Evolutionary conservation across 2,888 invertebrate genomes (phyloP).

Genomic region (Heliothis peltigera): DNA sequence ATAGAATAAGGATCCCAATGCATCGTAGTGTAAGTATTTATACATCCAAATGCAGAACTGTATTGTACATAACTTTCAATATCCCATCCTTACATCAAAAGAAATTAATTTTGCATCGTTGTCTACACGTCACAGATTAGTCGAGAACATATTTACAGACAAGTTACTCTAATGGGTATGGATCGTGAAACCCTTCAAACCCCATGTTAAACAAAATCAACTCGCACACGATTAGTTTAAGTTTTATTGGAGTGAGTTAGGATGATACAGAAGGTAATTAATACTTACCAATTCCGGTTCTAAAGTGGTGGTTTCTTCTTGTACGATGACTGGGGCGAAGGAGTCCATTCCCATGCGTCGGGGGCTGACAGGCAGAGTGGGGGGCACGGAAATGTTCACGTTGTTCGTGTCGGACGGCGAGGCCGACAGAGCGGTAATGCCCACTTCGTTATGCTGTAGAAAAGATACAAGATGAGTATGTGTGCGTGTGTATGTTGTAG

Average conservation of each 20-base stretch:
- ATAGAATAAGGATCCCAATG: slow-evolving; percentile 31
- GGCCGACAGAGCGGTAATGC: slow-evolving; percentile 82
- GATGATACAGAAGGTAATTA: neutral
- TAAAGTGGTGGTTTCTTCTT: slow-evolving; percentile 73
- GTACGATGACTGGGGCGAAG: slow-evolving; percentile 71
- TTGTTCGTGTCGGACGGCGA: slow-evolving; percentile 78
- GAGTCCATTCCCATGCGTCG: slow-evolving; percentile 67
- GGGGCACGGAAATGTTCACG: slow-evolving; percentile 71
- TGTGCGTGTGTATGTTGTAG: slow-evolving; percentile 7
- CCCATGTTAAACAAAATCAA: slow-evolving; percentile 77
- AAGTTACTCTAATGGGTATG: slow-evolving; percentile 75
- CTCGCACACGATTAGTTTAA: slow-evolving; percentile 71
- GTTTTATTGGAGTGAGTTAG: slow-evolving; percentile 55
- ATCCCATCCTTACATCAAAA: neutral
- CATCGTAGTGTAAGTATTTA: slow-evolving; percentile 16
- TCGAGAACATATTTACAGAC: slow-evolving; percentile 71
- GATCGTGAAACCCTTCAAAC: slow-evolving; percentile 69
- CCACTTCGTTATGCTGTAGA: slow-evolving; percentile 79
- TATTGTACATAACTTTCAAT: neutral
- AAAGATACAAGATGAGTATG: slow-evolving; percentile 20
- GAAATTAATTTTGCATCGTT: slow-evolving; percentile 58
- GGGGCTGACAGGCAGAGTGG: slow-evolving; percentile 64
- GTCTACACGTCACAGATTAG: slow-evolving; percentile 81
- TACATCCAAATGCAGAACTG: slow-evolving; percentile 16
- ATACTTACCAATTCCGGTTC: slow-evolving; percentile 83